Evolutionary conservation across 2,113 vertebrate species (phyloP), one percentile per base, ranked within the genome.

Genomic region (Indicator indicator): DNA sequence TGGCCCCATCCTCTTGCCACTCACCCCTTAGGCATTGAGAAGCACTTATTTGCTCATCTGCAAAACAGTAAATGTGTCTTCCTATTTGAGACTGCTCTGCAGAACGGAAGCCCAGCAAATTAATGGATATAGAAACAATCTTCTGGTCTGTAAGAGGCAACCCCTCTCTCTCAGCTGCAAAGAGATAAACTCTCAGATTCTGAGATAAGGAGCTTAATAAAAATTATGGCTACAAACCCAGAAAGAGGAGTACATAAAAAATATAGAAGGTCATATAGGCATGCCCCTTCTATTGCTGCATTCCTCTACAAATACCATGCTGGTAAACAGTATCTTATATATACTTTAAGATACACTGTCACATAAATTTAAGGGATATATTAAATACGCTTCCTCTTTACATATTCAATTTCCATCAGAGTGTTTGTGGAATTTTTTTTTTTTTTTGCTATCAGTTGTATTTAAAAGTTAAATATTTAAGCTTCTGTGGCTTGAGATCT

Each of bases 41-140:
- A 50, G 48, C 48, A 50, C 20, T 21, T 50, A 21, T 21, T 81
- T 33, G 6, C 27, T 71, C 13, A 19, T 28, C 64, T 85, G 33
- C 21, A 40, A 10, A 88, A 14, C 1, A 9, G 24, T 5, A 21
- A 30, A 16, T 2, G 18, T 11, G 44, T 13, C 60, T 55, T 38
- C 0, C 16, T 16, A 13, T 2, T 1, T 18, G 69, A 44, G 55
- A 28, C 23, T 32, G 28, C 17, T 75, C 3, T 27, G 3, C 14
- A 11, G 38, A 56, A 27, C 26, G 56, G 55, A 56, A 69, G 69
- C 56, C 58, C 33, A n/a, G 27, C 27, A 56, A 26, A 68, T 40
- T 21, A 36, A 48, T 8, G 19, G 48, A 55, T 20, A n/a, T 2
- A 73, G 50, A 54, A 62, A 12, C 8, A 11, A 6, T 16, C 52